Percentiles rank a stretch among this genome's conserved stretches.
Conservation (phyloP, 2,888 invertebrate species). For the Athrips mouffetella region DNA sequence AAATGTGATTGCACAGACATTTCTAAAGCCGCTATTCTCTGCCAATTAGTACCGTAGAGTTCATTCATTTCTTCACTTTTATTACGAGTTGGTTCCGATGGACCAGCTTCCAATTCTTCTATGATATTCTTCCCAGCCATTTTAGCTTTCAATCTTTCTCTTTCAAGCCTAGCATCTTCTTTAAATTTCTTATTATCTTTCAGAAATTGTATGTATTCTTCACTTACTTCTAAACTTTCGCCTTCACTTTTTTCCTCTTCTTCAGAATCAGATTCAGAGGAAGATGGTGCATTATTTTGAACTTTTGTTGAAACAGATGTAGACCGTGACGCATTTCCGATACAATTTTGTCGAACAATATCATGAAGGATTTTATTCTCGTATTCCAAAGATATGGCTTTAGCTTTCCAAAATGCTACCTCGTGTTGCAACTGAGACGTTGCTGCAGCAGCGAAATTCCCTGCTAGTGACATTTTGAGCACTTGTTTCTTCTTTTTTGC, state of each 20-base stretch:
- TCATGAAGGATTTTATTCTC: constrained; percentile 78
- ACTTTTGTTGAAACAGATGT: background rate
- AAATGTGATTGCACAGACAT: constrained; percentile 82
- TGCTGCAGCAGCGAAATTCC: constrained; percentile 54
- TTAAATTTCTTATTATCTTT: constrained; percentile 78
- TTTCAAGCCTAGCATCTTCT: constrained; percentile 51
- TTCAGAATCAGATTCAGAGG: constrained; percentile 19
- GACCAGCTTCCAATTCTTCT: constrained; percentile 33
- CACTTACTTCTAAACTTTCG: constrained; percentile 74
- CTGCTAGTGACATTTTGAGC: constrained; percentile 54
- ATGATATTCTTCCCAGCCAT: constrained; percentile 27
- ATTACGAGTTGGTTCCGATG: constrained; percentile 36
- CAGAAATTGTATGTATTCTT: constrained; percentile 81
- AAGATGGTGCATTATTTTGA: too few relatives aligned
- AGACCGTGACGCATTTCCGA: background rate
- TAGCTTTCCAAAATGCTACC: constrained; percentile 80
- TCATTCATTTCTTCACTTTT: constrained; percentile 59
- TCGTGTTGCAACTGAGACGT: constrained; percentile 78
- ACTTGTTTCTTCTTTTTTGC: constrained; percentile 37
- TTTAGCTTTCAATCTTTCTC: constrained; percentile 41
- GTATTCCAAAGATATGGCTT: constrained; percentile 74
- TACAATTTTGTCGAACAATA: constrained; percentile 54
- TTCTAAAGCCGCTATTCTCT: constrained; percentile 85
- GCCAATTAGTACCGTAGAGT: constrained; percentile 82
- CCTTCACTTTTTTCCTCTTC: constrained; percentile 27